Conservation (phyloP, 2,797 vertebrate species). For the Masticophis lateralis region DNA sequence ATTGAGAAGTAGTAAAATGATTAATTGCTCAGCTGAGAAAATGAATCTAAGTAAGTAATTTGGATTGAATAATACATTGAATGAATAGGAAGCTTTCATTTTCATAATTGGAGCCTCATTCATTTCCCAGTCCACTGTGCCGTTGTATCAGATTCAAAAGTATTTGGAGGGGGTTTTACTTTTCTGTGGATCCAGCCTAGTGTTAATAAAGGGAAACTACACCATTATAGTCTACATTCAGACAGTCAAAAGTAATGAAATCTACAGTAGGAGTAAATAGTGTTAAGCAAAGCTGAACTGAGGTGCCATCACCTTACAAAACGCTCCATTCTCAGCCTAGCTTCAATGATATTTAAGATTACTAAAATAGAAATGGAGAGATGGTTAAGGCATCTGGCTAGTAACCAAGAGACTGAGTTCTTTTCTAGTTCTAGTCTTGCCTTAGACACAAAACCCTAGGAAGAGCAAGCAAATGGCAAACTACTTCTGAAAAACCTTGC, state of each 20-base stretch:
- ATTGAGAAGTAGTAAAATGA: background rate
- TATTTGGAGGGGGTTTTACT: background rate
- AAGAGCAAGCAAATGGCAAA: background rate
- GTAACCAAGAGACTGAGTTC: background rate
- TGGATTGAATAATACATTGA: background rate
- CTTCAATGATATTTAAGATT: background rate
- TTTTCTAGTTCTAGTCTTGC: background rate
- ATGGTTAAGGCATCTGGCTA: background rate
- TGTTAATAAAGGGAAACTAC: background rate
- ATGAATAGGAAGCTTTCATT: background rate
- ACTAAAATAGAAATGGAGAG: background rate
- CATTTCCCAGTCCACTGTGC: background rate
- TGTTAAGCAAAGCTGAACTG: background rate
- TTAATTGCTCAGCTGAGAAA: background rate
- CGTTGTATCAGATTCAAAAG: background rate
- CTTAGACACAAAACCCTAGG: background rate
- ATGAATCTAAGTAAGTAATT: background rate
- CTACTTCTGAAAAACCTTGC: background rate
- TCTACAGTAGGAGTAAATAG: background rate
- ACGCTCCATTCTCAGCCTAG: background rate
- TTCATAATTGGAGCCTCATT: background rate
- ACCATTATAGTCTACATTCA: background rate
- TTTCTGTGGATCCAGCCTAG: background rate
- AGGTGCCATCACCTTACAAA: background rate
- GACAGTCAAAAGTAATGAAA: background rate